Base-by-base conservation (phyloP, 2,797 vertebrate genomes). In the Lateolabrax maculatus region DNA sequence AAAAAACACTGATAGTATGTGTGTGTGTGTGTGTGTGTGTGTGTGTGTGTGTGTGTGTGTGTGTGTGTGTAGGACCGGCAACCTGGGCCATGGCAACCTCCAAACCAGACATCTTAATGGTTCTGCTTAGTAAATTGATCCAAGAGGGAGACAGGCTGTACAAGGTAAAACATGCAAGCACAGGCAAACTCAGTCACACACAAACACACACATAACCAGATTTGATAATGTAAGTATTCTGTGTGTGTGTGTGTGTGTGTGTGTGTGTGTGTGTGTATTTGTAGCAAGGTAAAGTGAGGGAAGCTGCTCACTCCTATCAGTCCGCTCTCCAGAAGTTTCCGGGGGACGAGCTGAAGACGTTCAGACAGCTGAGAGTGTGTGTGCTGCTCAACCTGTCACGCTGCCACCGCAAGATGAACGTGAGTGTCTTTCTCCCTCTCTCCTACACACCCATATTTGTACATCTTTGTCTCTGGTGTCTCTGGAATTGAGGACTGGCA, bases 61-160 rank as follows among this genome's bases (percentile, higher is more conserved):
- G 48, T 84, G 60, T 88, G 37, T 78, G 43, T 83, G 58, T 37
- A 99, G 98, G 98, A 96, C 98, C 98, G 90, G 98, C 98, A 51
- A 99, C 98, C 4, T 99, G 98, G 98, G 98, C 98, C 92, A 99
- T 99, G 98, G 98, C 98, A 63, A 99, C 98, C 83, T 99, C 98
- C 90, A 99, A 99, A 89, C 98, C 98, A 34, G 98, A 99, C 94
- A 99, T 99, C 95, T 96, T 99, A 95, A 98, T 99, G 94, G 99
- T 99, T 94, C 95, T 99, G 79, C 95, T 99, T 86, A 98, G 97
- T 95, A 99, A 99, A 96, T 91, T 99, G 94, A 98, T 99, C 91
- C 98, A 99, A 86, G 98, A 99, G 85, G 98, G 98, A 80, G 98
- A 99, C 95, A 95, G 95, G 93, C 96, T 99, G 80, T 99, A 99